Base-by-base conservation (phyloP, 1,140 invertebrate genomes). In the Lordiphosa stackelbergi region DNA sequence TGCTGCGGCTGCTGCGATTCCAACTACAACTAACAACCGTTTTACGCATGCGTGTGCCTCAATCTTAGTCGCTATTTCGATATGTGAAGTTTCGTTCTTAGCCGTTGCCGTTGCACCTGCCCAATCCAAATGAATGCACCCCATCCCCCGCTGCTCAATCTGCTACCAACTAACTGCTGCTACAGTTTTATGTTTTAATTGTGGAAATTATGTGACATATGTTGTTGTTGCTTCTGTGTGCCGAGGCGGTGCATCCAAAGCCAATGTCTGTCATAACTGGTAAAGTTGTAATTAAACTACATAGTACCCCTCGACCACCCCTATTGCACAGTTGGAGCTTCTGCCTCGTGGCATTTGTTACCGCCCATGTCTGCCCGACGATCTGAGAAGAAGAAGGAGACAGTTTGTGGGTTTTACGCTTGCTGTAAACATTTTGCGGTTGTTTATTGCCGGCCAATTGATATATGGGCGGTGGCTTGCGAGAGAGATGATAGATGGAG, bases 101-200 rank as follows among this genome's bases (percentile, higher is more conserved):
- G 62, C 62, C 28, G 28, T 31, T 31, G 28, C 59, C 60, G 69
- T 81, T 79, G 66, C 75, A 79, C 74, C 74, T 81, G 60, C 34
- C 31, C 38, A 9, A 31, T 24, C 36, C 31, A 52, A 5, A n/a
- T 12, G 1, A 7, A 35, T 28, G 2, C 40, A 24, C 22, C 5
- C 22, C 22, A 24, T 24, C 7, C 16, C 11, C 7, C 9, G 11
- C 19, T 36, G 5, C 12, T 16, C 35, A 42, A 13, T 31, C 24
- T 31, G 5, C 13, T 45, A 24, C 16, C 59, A 62, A 51, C 66
- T 56, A 54, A 51, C 53, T 55, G 47, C 35, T 62, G 68, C 77
- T 72, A 75, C 68, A 83, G 74, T 81, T 45, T 73, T 83, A 83
- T 77, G 77, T 75, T 81, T 83, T 81, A 83, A 81, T 83, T 81